A percentile compares a stretch with the other conserved stretches of the same genome.
These are phyloP conservation scores for Sinocyclocheilus anophthalmus DNA, from an alignment of 2,113 vertebrate species.

Conservation along the genomic window DNA sequence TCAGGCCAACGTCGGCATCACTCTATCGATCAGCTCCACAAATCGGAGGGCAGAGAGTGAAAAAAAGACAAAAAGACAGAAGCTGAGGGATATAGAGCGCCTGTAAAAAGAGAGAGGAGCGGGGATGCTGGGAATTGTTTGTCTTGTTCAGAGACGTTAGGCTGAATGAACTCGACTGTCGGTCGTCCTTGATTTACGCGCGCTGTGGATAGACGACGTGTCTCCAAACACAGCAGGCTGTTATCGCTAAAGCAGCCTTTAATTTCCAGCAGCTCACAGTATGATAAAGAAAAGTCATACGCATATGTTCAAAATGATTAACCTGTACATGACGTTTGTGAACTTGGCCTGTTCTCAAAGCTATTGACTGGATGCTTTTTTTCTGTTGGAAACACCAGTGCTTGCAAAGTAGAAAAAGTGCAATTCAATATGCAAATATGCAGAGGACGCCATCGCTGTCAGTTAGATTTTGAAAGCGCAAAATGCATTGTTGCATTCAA, in stretches of 20 bases:
- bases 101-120: constrained; percentile 27
- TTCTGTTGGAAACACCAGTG: not conserved
- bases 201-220: not conserved
- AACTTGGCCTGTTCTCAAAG: not conserved
- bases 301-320: constrained; percentile 29
- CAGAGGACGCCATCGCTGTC: not conserved
- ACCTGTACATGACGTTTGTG: constrained; percentile 4
- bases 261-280: constrained; percentile 26
- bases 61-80: constrained; percentile 48
- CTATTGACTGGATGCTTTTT: not conserved
- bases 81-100: constrained; percentile 24
- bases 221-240: constrained; percentile 31
- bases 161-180: constrained; percentile 19
- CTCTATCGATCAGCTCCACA: constrained; percentile 57
- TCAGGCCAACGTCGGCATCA: constrained; percentile 40
- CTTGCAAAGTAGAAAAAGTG: not conserved
- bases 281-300: constrained; percentile 14
- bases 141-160: constrained; percentile 28
- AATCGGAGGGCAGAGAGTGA: constrained; percentile 52
- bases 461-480: not conserved
- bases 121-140: constrained; percentile 24
- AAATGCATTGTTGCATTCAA: not conserved
- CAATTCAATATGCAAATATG: not conserved
- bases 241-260: constrained; percentile 29
- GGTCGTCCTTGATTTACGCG: constrained; percentile 19